A percentile compares a stretch with the other conserved stretches of the same genome.
Evolutionary conservation across 1,140 invertebrate species (phyloP).

Genomic region (Hesperophylax magnus): DNA sequence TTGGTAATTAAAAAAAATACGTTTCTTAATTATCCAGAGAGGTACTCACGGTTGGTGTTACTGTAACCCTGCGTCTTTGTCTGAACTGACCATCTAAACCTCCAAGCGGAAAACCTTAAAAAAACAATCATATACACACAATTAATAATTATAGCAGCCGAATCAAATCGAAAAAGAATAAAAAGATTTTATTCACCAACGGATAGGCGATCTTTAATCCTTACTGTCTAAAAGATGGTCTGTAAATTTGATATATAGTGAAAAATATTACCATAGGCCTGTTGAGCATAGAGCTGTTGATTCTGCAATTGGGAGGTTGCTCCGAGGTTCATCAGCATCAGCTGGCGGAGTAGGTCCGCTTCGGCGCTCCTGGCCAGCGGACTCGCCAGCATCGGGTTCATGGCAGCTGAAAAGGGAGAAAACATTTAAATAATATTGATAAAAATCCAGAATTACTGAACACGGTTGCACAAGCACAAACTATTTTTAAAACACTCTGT

Average conservation of each 20-base stretch:
- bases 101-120: conserved; percentile 21
- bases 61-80: neutral
- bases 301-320: conserved; percentile 22
- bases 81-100: neutral
- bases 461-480: too few relatives aligned
- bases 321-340: conserved; percentile 38
- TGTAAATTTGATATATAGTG: neutral
- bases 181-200: too few relatives aligned
- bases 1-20: too few relatives aligned
- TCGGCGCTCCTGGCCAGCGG: conserved; percentile 9
- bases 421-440: too few relatives aligned
- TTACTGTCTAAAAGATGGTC: too few relatives aligned
- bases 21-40: too few relatives aligned
- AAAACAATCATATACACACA: too few relatives aligned
- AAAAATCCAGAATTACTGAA: too few relatives aligned
- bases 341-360: conserved; percentile 12
- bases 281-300: conserved; percentile 21
- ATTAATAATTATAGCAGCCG: too few relatives aligned
- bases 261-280: conserved; percentile 23
- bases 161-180: too few relatives aligned
- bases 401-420: neutral
- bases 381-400: conserved; percentile 14
- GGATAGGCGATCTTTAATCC: too few relatives aligned
- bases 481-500: too few relatives aligned
- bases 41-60: conserved; percentile 21